These are phyloP conservation scores for Psophia crepitans DNA, from an alignment of 2,113 vertebrate genomes.

Conservation along the genomic window DNA sequence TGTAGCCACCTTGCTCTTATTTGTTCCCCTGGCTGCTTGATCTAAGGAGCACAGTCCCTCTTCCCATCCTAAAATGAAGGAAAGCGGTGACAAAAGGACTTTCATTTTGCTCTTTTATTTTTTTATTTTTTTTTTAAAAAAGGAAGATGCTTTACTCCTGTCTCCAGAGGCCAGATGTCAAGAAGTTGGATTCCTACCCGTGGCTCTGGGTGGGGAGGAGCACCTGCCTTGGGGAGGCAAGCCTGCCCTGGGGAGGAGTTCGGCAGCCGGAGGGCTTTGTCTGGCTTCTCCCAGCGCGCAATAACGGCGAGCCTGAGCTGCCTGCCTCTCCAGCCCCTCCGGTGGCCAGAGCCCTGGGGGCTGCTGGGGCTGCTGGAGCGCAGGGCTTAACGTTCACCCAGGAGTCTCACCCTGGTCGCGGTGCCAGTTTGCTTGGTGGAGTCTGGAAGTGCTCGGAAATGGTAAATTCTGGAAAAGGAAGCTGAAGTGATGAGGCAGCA, in stretches of 20 bases:
- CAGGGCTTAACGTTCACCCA: background rate
- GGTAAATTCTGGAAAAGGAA: background rate
- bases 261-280: background rate
- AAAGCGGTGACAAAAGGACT: background rate
- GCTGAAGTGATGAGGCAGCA: slow-evolving; percentile 33
- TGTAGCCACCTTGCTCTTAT: background rate
- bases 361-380: background rate
- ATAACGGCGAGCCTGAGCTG: background rate
- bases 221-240: background rate
- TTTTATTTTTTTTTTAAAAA: no score
- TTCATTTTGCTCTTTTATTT: background rate
- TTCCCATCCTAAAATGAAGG: background rate
- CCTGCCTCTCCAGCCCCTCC: background rate
- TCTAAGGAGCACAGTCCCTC: background rate
- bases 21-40: background rate
- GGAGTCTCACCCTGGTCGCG: background rate
- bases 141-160: background rate
- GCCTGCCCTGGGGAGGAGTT: background rate
- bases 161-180: background rate
- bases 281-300: background rate
- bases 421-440: background rate
- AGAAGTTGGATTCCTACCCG: background rate
- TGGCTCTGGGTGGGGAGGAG: background rate
- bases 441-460: background rate
- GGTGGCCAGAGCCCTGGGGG: background rate